Evolutionary conservation across 2,888 invertebrate species (phyloP), one percentile per base, ranked within the genome.

Genomic region (Cephus runcator): DNA sequence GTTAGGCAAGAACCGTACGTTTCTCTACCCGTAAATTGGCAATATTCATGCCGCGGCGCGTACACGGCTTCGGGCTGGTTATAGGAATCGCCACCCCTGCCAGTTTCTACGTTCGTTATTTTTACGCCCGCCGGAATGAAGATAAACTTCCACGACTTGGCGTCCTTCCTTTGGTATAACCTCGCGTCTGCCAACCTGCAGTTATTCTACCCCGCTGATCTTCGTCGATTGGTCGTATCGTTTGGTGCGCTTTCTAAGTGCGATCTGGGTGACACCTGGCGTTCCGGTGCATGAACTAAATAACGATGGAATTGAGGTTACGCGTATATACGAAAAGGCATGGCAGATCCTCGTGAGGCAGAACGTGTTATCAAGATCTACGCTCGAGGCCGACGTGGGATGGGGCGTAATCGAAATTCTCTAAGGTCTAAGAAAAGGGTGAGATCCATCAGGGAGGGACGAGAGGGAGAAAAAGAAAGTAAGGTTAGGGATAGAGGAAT

Each of bases 11-110:
- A 87, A 87, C 86, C 86, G 87, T 87, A 87, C 86, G 87, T 88
- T 88, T 85, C 84, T 85, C 83, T 81, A 83, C 81, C 85, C 87
- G 86, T 87, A 87, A 88, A 88, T 87, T 88, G 88, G 86, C 87
- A 86, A 87, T 88, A 86, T 88, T 88, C 87, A 87, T 87, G 85
- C 87, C 84, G 83, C 79, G 78, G 34, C 75, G 71, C 69, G 36
- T 76, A 69, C 76, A 75, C 75, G 75, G 83, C 81, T 77, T 73
- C 73, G 74, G 75, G 69, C 68, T 30, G 69, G 75, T 31, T 83
- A 79, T 81, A 73, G 73, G 75, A 75, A 76, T 74, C 79, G 69
- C 77, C 69, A 71, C 76, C 31, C 68, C 6, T 69, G 71, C 40
- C 78, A 33, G 31, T 78, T 75, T 71, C 40, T 68, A 33, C 71